Evolutionary conservation across 2,797 vertebrate genomes (phyloP).

Genomic region (Clarias platycephalus): DNA sequence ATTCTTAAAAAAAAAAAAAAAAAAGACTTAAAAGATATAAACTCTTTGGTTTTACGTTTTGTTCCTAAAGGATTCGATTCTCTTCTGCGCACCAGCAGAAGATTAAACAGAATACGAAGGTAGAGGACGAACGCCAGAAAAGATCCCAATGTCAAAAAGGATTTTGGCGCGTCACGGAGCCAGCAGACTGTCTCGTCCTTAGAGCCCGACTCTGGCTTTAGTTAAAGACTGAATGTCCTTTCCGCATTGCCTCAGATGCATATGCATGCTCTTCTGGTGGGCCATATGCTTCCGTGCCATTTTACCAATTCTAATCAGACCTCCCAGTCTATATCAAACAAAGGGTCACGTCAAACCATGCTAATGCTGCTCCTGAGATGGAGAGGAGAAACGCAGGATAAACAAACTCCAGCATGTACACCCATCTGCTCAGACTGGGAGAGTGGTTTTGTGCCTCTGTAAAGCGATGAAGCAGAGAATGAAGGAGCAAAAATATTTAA

Average conservation of each 20-base stretch:
- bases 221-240: slow-evolving; percentile 54
- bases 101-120: slow-evolving; percentile 19
- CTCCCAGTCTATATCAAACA: slow-evolving; percentile 46
- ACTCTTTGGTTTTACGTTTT: background rate
- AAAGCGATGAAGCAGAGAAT: slow-evolving; percentile 7
- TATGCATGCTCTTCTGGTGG: slow-evolving; percentile 76
- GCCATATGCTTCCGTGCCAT: slow-evolving; percentile 66
- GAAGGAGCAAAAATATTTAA: slow-evolving; percentile 19
- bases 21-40: background rate
- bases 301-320: slow-evolving; percentile 74
- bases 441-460: slow-evolving; percentile 11
- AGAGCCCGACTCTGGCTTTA: slow-evolving; percentile 62
- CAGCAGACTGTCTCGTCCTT: slow-evolving; percentile 46
- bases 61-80: too few relatives aligned
- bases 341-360: slow-evolving; percentile 50
- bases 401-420: slow-evolving; percentile 34
- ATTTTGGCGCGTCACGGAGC: slow-evolving; percentile 42
- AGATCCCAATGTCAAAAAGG: slow-evolving; percentile 48
- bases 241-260: slow-evolving; percentile 60
- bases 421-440: slow-evolving; percentile 23
- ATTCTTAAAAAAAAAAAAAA: background rate
- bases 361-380: slow-evolving; percentile 34
- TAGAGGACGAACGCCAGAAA: slow-evolving; percentile 23
- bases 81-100: background rate
- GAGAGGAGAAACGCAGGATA: slow-evolving; percentile 3